Evolutionary conservation across 2,888 invertebrate genomes (phyloP), one percentile per base, ranked within the genome.

Genomic region (Callosobruchus maculatus): DNA sequence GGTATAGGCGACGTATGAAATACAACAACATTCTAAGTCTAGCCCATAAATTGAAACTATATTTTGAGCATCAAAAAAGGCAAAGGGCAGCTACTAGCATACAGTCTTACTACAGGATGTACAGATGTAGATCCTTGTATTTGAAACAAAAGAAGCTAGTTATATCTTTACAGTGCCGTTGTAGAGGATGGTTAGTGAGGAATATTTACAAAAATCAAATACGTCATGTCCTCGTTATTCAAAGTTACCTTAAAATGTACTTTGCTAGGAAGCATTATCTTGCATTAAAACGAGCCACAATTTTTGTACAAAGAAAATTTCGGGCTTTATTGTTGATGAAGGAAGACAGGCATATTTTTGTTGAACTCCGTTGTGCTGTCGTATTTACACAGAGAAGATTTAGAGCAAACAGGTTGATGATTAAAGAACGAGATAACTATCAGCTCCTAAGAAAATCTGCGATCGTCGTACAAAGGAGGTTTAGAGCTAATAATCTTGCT

Each of bases 311-410:
- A 75, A 78, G 76, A 78, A 75, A 77, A 0, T 91, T 86, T 80
- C 88, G 86, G 82, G 86, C 88, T 2, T 81, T 82, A 69, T 74
- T 82, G 22, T 26, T 83, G 22, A 86, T 86, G 72, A 86, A 83
- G 78, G 72, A 78, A 70, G 81, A 85, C 68, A 85, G 86, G 75
- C 74, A 81, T 30, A 74, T 79, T 0, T 90, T 85, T 78, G 68
- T 86, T 0, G 73, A 80, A 68, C 82, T 86, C 68, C 88, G 86
- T 70, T 81, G 84, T 21, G 82, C 87, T 18, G 85, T 88, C 26
- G 82, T 89, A 20, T 77, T 79, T 0, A 82, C 92, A 70, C 92
- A 93, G 79, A 86, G 84, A 73, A 88, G 86, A 84, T 88, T 89
- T 80, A 88, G 89, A 79, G 89, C 89, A 0, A 83, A 85, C 7